Percentiles rank a stretch among this genome's conserved stretches.
phyloP scores from a whole-genome alignment of 2,888 invertebrate species.

The Athalia rosae region DNA sequence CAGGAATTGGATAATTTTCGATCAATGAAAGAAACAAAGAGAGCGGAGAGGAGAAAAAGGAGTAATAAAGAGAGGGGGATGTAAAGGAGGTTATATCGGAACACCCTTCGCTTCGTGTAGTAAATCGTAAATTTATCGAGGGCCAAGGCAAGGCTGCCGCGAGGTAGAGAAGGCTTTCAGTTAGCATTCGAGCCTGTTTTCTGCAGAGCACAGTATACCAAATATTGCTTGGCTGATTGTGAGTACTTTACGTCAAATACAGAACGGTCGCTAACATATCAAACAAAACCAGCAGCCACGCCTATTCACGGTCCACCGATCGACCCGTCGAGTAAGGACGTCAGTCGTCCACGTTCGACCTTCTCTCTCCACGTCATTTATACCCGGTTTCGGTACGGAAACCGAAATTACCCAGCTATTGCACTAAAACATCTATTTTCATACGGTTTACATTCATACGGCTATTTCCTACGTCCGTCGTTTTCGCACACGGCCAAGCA shows the following conservation, averaged over 20 bases:
- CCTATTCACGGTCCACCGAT: constrained; percentile 32
- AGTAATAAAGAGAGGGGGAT: background rate
- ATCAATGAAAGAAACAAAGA: background rate
- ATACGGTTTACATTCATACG: too few relatives aligned
- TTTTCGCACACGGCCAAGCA: too few relatives aligned
- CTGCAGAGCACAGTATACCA: too few relatives aligned
- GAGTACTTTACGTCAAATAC: constrained; percentile 32
- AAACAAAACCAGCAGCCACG: constrained; percentile 24
- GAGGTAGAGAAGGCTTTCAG: too few relatives aligned
- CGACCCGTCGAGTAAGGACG: background rate
- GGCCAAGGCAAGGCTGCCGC: too few relatives aligned
- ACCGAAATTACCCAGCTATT: background rate
- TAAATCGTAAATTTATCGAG: too few relatives aligned
- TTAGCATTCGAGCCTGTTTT: too few relatives aligned
- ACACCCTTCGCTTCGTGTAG: background rate
- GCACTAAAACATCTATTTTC: background rate
- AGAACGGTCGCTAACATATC: background rate
- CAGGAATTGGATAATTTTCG: too few relatives aligned
- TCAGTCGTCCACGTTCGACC: background rate
- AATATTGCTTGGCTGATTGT: background rate
- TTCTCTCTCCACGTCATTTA: too few relatives aligned
- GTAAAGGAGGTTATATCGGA: background rate
- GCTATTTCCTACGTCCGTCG: too few relatives aligned
- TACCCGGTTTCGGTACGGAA: background rate
- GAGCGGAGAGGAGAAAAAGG: background rate